Evolutionary conservation across 2,797 vertebrate genomes (phyloP).

Genomic region (Danio jaintianensis): DNA sequence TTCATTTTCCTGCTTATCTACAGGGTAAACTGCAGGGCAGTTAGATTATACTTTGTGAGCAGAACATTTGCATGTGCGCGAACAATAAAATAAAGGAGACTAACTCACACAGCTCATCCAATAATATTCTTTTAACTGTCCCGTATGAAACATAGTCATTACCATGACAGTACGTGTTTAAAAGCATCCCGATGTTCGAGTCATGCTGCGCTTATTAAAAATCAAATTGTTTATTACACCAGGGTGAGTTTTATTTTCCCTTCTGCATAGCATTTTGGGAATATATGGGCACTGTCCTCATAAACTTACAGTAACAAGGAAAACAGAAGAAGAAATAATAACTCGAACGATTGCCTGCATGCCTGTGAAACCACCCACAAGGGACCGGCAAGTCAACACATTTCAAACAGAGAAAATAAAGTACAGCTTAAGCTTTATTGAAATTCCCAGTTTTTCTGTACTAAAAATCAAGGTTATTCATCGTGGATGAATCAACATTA

Average conservation of each 20-base stretch:
- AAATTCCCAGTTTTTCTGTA: constrained; percentile 64
- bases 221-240: constrained; percentile 86
- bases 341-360: constrained; percentile 71
- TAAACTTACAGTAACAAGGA: constrained; percentile 80
- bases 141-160: constrained; percentile 69
- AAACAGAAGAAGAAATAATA: constrained; percentile 74
- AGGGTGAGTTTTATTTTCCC: constrained; percentile 71
- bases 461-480: constrained; percentile 64
- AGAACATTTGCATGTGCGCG: constrained; percentile 38
- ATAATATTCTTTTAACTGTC: constrained; percentile 65
- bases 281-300: constrained; percentile 77
- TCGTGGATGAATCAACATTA: constrained; percentile 59
- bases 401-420: constrained; percentile 72
- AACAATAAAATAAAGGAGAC: constrained; percentile 36
- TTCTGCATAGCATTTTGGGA: constrained; percentile 73
- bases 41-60: constrained; percentile 49
- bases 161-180: constrained; percentile 68
- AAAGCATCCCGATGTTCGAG: constrained; percentile 75
- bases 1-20: constrained; percentile 41
- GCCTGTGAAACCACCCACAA: constrained; percentile 66
- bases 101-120: constrained; percentile 41
- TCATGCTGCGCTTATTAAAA: constrained; percentile 85
- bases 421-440: constrained; percentile 67
- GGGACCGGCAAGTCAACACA: constrained; percentile 63
- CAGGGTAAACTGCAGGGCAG: constrained; percentile 44